These are phyloP conservation scores for Fulica atra DNA, from an alignment of 2,113 vertebrate genomes.

Conservation along the genomic window DNA sequence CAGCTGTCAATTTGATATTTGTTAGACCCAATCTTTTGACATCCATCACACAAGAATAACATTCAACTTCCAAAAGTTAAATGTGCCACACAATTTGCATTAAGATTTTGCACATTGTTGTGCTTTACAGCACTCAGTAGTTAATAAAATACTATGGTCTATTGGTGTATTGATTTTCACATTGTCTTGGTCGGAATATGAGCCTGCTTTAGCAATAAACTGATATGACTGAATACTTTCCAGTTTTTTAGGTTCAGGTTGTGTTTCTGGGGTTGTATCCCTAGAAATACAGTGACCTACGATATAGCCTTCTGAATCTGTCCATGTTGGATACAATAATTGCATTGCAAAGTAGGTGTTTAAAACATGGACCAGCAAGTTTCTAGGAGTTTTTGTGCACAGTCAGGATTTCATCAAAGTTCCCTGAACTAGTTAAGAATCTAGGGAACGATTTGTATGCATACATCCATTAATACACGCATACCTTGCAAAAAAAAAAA, in stretches of 20 bases:
- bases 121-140: conserved; percentile 32
- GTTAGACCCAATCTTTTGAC: background rate
- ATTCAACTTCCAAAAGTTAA: background rate
- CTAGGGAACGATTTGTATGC: background rate
- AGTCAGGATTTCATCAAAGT: background rate
- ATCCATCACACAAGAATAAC: background rate
- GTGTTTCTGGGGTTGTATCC: background rate
- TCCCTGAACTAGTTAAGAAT: background rate
- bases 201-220: background rate
- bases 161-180: conserved; percentile 17
- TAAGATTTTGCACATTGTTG: background rate
- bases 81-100: background rate
- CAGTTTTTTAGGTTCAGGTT: background rate
- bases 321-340: background rate
- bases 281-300: background rate
- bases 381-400: background rate
- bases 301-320: background rate
- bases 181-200: background rate
- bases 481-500: background rate
- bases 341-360: background rate
- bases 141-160: conserved; percentile 28
- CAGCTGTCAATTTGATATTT: background rate
- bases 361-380: background rate
- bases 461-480: background rate
- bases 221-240: background rate